These are phyloP conservation scores for Lichenostomus cassidix DNA, from an alignment of 2,113 vertebrate genomes.

Conservation along the genomic window DNA sequence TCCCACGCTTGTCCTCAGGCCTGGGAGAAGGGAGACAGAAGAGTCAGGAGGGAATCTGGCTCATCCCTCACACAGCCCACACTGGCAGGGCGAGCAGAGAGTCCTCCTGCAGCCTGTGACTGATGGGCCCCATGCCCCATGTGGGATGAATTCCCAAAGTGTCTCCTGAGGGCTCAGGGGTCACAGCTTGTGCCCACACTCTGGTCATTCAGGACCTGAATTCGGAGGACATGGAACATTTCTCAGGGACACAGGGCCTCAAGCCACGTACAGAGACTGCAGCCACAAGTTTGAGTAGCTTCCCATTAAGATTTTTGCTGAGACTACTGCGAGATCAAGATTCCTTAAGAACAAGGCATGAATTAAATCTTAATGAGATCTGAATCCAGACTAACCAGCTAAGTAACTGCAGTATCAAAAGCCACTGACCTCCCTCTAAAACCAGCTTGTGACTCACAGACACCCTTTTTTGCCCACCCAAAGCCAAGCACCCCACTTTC, in stretches of 20 bases:
- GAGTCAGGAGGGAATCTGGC: not conserved
- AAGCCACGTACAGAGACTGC: not conserved
- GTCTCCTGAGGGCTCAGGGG: not conserved
- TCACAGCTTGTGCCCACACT: not conserved
- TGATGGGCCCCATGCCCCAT: not conserved
- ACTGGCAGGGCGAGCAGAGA: not conserved
- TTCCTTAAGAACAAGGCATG: not conserved
- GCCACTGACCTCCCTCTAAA: slow-evolving; percentile 2
- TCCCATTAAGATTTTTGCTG: slow-evolving; percentile 12
- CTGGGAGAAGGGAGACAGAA: slow-evolving; percentile 49
- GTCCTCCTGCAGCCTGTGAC: not conserved
- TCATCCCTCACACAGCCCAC: fast-evolving
- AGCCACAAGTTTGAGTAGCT: not conserved
- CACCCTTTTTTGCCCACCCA: not conserved
- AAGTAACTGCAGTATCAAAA: slow-evolving; percentile 19
- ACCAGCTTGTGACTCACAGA: not conserved
- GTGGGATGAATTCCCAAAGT: fast-evolving
- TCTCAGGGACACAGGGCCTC: not conserved
- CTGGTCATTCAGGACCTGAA: not conserved
- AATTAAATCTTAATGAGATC: slow-evolving; percentile 51
- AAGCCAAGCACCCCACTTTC: not conserved
- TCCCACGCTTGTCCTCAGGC: slow-evolving; percentile 70
- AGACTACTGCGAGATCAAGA: not conserved
- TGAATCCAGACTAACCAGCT: slow-evolving; percentile 22
- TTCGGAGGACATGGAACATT: fast-evolving